Percentiles rank a stretch among this genome's conserved stretches.
These are phyloP conservation scores for Cetonia aurata DNA, from an alignment of 2,888 invertebrate genomes.

Conservation along the genomic window DNA sequence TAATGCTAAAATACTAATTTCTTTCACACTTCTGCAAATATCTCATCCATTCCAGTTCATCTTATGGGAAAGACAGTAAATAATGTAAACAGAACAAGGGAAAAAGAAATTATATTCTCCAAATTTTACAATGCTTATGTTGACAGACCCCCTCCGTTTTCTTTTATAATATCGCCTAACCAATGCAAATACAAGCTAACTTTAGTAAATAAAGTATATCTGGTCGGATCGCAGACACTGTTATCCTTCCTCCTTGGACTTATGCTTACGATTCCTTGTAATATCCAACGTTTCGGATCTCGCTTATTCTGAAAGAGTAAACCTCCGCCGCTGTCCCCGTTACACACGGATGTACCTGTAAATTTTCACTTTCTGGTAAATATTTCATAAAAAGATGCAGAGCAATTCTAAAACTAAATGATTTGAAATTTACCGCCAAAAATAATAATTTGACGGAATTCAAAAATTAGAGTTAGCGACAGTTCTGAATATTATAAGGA, in stretches of 20 bases:
- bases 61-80: no score
- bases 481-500: no score
- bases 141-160: conserved; percentile 32
- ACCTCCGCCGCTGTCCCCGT: conserved; percentile 76
- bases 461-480: no score
- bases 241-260: conserved; percentile 64
- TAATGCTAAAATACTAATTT: no score
- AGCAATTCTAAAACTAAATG: background rate
- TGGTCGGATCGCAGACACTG: conserved; percentile 64
- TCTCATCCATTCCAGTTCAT: no score
- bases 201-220: conserved; percentile 68
- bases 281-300: conserved; percentile 54
- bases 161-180: conserved; percentile 56
- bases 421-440: no score
- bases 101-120: no score
- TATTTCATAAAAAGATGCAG: background rate
- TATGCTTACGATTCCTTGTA: conserved; percentile 68
- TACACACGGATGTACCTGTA: conserved; percentile 71
- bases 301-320: conserved; percentile 67
- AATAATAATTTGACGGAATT: no score
- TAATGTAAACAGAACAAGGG: no score
- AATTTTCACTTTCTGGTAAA: background rate
- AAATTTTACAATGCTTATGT: no score
- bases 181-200: conserved; percentile 61
- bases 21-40: no score